Evolutionary conservation across 2,888 invertebrate species (phyloP).

Genomic region (Caenorhabditis sp.): DNA sequence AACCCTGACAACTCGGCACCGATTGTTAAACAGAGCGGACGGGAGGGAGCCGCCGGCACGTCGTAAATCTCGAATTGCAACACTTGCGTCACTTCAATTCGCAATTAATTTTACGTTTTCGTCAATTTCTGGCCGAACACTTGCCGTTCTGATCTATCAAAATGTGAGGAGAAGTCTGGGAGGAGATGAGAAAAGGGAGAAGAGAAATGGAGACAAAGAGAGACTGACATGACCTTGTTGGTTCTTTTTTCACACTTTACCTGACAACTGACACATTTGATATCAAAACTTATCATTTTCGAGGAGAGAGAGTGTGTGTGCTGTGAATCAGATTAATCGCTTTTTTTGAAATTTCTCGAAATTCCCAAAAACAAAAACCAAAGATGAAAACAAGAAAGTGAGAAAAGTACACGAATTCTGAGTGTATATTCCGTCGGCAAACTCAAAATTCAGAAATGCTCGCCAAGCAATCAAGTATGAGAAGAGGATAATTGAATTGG

Average conservation of each 20-base stretch:
- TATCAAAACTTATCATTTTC: constrained; percentile 23
- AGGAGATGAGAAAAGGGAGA: background rate
- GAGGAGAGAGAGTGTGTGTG: background rate
- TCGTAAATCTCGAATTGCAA: constrained; percentile 61
- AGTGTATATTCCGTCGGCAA: background rate
- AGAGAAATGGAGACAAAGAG: background rate
- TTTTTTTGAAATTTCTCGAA: no score
- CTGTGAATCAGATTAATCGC: no score
- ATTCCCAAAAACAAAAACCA: no score
- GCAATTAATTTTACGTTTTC: constrained; percentile 47
- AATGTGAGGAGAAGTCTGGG: background rate
- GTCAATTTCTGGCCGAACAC: constrained; percentile 12
- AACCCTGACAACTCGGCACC: constrained; percentile 29
- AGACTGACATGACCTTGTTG: background rate
- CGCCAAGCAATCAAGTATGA: constrained; percentile 2
- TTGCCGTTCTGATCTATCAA: constrained; percentile 18
- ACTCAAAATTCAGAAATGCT: constrained; percentile 30
- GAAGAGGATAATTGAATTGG: constrained; percentile 47
- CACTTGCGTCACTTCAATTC: constrained; percentile 57
- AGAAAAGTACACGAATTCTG: background rate
- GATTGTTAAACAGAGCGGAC: constrained; percentile 46
- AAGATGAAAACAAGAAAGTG: background rate
- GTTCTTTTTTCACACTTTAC: constrained; percentile 29
- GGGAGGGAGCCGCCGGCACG: constrained; percentile 37
- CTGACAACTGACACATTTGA: constrained; percentile 30